Evolutionary conservation across 2,797 vertebrate species (phyloP).

Genomic region (Oophaga sylvatica): DNA sequence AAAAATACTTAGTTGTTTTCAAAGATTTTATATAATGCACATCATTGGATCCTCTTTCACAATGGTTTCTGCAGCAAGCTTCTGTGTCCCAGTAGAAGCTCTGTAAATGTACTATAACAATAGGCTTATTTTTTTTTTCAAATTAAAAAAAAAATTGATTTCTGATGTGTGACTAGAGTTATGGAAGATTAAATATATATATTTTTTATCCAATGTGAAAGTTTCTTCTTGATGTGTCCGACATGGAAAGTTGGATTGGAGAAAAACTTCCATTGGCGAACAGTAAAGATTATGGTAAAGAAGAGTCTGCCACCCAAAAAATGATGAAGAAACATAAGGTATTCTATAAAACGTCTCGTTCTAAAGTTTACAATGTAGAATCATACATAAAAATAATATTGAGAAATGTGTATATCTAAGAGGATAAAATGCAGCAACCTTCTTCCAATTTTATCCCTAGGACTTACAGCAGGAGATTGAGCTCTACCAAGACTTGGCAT

Average conservation of each 20-base stretch:
- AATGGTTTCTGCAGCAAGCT: no score
- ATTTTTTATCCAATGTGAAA: constrained; percentile 59
- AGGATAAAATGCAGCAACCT: not conserved
- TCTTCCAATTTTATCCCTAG: constrained; percentile 67
- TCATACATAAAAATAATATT: not conserved
- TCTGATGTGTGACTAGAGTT: not conserved
- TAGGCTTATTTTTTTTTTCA: not conserved
- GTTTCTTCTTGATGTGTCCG: constrained; percentile 83
- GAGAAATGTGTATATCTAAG: not conserved
- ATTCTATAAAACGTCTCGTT: constrained; percentile 30
- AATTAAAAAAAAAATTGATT: not conserved
- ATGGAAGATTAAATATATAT: not conserved
- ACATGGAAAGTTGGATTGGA: constrained; percentile 80
- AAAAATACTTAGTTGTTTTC: no score
- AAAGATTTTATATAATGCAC: no score
- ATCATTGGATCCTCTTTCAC: no score
- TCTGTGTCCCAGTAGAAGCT: not conserved
- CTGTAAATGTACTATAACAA: not conserved
- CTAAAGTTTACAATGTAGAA: not conserved
- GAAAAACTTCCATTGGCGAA: constrained; percentile 77
- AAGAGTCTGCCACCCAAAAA: constrained; percentile 76
- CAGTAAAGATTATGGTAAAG: constrained; percentile 81
- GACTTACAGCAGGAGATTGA: constrained; percentile 80
- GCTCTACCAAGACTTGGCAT: constrained; percentile 74
- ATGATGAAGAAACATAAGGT: constrained; percentile 87